Evolutionary conservation across 2,888 invertebrate genomes (phyloP).

Genomic region (Phalangium opilio): DNA sequence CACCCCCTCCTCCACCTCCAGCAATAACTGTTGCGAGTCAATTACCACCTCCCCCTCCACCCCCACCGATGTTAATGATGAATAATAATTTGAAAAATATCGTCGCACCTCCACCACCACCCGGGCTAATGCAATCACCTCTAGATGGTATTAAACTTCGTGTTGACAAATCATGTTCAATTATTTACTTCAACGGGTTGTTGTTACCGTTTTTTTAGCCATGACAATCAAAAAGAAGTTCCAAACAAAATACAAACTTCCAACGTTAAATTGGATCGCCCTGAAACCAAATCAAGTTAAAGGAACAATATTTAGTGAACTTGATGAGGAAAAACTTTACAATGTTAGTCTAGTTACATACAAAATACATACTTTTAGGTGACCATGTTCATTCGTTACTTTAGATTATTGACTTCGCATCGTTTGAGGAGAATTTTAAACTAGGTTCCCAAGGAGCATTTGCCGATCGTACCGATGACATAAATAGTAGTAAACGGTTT

Average conservation of each 20-base stretch:
- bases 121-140: slow-evolving; percentile 20
- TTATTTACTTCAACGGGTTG: too few relatives aligned
- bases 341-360: slow-evolving; percentile 31
- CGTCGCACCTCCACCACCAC: slow-evolving; percentile 24
- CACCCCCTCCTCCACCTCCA: slow-evolving; percentile 42
- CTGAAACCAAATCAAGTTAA: slow-evolving; percentile 95
- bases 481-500: slow-evolving; percentile 65
- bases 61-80: slow-evolving; percentile 47
- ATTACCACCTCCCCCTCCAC: slow-evolving; percentile 38
- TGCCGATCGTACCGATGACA: slow-evolving; percentile 18
- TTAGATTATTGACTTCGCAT: slow-evolving; percentile 78
- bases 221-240: slow-evolving; percentile 96
- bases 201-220: too few relatives aligned
- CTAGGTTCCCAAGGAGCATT: slow-evolving; percentile 35
- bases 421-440: slow-evolving; percentile 94
- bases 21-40: slow-evolving; percentile 21
- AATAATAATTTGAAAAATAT: slow-evolving; percentile 43
- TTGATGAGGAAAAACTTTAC: slow-evolving; percentile 79
- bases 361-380: too few relatives aligned
- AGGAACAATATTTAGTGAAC: slow-evolving; percentile 95
- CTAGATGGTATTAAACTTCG: slow-evolving; percentile 22
- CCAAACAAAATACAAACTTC: slow-evolving; percentile 90
- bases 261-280: slow-evolving; percentile 95
- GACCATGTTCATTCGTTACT: too few relatives aligned
- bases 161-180: too few relatives aligned